These are phyloP conservation scores for Mastomys natalensis DNA, from an alignment of 2,113 vertebrate species.

Conservation along the genomic window DNA sequence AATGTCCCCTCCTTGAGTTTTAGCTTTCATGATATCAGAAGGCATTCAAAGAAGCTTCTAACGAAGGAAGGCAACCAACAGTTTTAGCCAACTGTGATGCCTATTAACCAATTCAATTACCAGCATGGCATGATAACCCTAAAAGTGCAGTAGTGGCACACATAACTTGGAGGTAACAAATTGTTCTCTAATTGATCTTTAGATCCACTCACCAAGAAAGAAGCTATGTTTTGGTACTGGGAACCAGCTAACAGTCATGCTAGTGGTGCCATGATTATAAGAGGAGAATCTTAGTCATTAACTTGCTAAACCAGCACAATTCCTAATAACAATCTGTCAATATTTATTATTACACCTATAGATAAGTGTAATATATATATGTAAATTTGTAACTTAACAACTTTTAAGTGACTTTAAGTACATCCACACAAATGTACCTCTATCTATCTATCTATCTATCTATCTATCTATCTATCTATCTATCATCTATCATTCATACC, in stretches of 20 bases:
- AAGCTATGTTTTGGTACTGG: not conserved
- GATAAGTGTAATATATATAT: not conserved
- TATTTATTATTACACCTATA: not conserved
- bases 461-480: no score
- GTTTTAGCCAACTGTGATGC: not conserved
- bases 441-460: no score
- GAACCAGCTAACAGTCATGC: not conserved
- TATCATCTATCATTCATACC: not conserved
- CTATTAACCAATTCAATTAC: not conserved
- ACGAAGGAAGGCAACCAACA: not conserved
- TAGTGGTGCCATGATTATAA: not conserved
- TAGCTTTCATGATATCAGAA: not conserved
- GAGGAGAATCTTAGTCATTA: not conserved
- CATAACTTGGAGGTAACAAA: not conserved
- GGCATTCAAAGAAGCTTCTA: not conserved
- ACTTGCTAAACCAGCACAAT: not conserved
- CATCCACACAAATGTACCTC: not conserved
- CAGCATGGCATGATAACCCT: not conserved
- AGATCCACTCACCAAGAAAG: not conserved
- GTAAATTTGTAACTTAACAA: not conserved
- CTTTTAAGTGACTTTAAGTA: not conserved
- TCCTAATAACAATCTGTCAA: not conserved
- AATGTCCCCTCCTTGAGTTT: not conserved
- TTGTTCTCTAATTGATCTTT: not conserved
- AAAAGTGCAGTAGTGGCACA: not conserved